These are phyloP conservation scores for Limulus polyphemus DNA, from an alignment of 2,888 invertebrate species.

Conservation along the genomic window DNA sequence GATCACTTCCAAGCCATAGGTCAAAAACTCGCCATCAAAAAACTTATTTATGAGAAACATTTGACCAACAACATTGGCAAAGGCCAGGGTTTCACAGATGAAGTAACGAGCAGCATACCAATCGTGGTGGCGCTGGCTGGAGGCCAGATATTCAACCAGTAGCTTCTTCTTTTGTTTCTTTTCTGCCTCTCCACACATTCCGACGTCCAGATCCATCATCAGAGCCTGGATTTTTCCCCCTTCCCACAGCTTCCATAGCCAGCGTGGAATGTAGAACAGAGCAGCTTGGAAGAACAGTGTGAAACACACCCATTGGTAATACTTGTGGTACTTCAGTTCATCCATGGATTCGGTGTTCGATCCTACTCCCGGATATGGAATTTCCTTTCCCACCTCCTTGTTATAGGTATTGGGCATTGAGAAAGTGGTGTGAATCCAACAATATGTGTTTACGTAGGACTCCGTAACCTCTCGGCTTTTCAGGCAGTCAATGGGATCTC, in stretches of 20 bases:
- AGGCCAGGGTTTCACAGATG: constrained; percentile 75
- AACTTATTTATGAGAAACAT: constrained; percentile 91
- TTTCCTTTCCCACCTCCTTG: constrained; percentile 17
- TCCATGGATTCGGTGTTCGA: constrained; percentile 7
- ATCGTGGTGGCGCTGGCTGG: constrained; percentile 80
- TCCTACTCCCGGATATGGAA: constrained; percentile 12
- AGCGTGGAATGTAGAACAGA: constrained; percentile 83
- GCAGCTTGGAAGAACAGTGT: constrained; percentile 92
- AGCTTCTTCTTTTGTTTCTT: constrained; percentile 90
- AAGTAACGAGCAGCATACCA: constrained; percentile 94
- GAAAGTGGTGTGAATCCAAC: constrained; percentile 90
- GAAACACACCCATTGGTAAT: constrained; percentile 54
- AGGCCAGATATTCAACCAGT: constrained; percentile 82
- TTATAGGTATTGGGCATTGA: constrained; percentile 60
- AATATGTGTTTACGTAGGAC: constrained; percentile 64
- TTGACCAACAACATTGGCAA: constrained; percentile 83
- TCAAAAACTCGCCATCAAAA: constrained; percentile 87
- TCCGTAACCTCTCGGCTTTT: constrained; percentile 14
- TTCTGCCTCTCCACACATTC: constrained; percentile 71
- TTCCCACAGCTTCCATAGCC: constrained; percentile 85
- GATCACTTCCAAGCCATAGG: constrained; percentile 80
- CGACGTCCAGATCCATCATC: constrained; percentile 91
- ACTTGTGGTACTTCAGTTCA: constrained; percentile 19
- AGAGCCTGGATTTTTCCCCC: constrained; percentile 88
- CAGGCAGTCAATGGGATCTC: constrained; percentile 82